Base-by-base conservation (phyloP, 1,140 invertebrate genomes). In the Triops cancriformis region DNA sequence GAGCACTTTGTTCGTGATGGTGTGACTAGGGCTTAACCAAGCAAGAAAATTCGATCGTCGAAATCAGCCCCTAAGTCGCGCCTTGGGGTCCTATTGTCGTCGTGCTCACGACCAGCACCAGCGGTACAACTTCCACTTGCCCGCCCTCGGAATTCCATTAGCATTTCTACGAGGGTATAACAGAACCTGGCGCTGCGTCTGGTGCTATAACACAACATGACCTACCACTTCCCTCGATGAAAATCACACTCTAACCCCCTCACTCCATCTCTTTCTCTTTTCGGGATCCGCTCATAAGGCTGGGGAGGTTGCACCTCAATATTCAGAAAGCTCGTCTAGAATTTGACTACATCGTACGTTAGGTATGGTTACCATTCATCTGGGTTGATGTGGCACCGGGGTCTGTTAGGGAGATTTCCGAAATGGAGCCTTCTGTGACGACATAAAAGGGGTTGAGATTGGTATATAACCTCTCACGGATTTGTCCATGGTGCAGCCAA, bases 141-240 rank as follows among this genome's bases (percentile, higher is more conserved):
- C 51, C 51, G 51, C 51, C 51, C 51, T 64, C 14, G 51, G 31
- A 64, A 64, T 64, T 64, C 23, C 51, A 64, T 64, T 64, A 64
- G 51, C 51, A 64, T 64, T 64, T 64, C 51, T 64, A 64, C 51
- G 51, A 64, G 51, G 51, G 51, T 23, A 64, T 64, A 64, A 64
- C 51, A 64, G 51, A 37, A 37, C 31, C 31, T 64, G 11, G 51
- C 23, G 10, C 51, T 14, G 51, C 51, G 14, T 64, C 51, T 64
- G n/a, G 51, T 64, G 51, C 51, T 23, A 64, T 64, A 64, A 64
- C 51, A 64, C 51, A 64, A 64, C 51, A 64, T 23, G 51, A 64
- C 51, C 51, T 64, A 23, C 51, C 51, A 64, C 51, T 64, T 64
- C 51, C 23, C 51, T 64, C 18, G 51, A 64, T 64, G 51, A 64